phyloP scores from a whole-genome alignment of 2,888 invertebrate genomes.

The Caenorhabditis imperialis region DNA sequence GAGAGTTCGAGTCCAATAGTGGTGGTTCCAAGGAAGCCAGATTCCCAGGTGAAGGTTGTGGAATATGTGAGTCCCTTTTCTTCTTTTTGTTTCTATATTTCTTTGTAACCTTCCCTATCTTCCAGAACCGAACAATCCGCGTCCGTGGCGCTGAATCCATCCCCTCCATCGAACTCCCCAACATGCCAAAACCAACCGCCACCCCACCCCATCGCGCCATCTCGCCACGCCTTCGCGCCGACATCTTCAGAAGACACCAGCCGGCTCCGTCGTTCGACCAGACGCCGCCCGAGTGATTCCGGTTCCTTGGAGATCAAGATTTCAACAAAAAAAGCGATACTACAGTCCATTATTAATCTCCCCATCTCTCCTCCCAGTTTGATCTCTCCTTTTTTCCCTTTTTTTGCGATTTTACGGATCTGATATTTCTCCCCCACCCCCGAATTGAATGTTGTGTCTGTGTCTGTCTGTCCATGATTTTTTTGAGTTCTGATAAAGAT shows the following conservation, averaged over 20 bases:
- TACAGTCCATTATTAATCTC: background rate
- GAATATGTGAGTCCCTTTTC: conserved; percentile 30
- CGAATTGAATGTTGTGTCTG: background rate
- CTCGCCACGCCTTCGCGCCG: conserved; percentile 60
- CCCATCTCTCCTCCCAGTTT: conserved; percentile 7
- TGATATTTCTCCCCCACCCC: conserved; percentile 6
- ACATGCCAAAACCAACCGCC: conserved; percentile 59
- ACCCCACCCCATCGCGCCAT: conserved; percentile 67
- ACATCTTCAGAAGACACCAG: conserved; percentile 42
- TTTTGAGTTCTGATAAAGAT: conserved; percentile 1
- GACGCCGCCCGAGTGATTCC: background rate
- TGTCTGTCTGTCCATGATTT: conserved; percentile 1
- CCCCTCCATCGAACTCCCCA: conserved; percentile 68
- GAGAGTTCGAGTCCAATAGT: conserved; percentile 31
- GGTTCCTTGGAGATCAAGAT: background rate
- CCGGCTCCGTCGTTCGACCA: conserved; percentile 23
- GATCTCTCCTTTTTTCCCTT: conserved; percentile 11
- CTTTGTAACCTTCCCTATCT: background rate
- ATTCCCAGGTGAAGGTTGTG: conserved; percentile 18
- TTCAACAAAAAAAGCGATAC: background rate
- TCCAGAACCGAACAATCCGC: conserved; percentile 45
- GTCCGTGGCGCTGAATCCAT: conserved; percentile 61
- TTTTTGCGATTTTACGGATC: conserved; percentile 5
- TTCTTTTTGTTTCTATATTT: conserved; percentile 2
- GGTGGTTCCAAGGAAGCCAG: conserved; percentile 13